These are phyloP conservation scores for Helicoverpa zea DNA, from an alignment of 1,140 invertebrate genomes.

Conservation along the genomic window DNA sequence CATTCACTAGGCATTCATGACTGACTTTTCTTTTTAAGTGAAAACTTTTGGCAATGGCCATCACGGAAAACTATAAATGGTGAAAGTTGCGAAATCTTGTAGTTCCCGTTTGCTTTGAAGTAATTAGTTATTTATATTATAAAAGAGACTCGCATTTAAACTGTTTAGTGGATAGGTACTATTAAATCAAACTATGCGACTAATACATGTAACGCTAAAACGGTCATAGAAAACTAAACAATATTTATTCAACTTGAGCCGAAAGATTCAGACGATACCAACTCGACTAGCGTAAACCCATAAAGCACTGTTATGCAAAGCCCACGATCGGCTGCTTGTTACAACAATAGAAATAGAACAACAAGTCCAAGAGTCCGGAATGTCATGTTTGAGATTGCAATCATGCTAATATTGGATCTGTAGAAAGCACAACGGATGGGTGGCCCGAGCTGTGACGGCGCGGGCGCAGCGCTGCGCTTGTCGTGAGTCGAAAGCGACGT, in stretches of 20 bases:
- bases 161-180: no score
- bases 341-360: constrained; percentile 35
- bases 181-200: no score
- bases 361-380: constrained; percentile 29
- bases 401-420: constrained; percentile 55
- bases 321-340: background rate
- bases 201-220: background rate
- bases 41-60: no score
- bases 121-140: no score
- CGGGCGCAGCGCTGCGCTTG: constrained; percentile 22
- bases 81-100: background rate
- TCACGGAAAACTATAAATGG: background rate
- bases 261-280: constrained; percentile 1
- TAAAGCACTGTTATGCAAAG: background rate
- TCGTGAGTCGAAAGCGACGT: constrained; percentile 75
- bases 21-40: background rate
- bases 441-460: constrained; percentile 57
- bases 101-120: no score
- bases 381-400: constrained; percentile 48
- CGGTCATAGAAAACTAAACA: background rate
- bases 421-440: constrained; percentile 80
- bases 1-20: background rate
- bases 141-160: no score
- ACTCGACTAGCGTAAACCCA: background rate
- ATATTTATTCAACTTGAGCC: constrained; percentile 6